Evolutionary conservation across 2,113 vertebrate species (phyloP).

Genomic region (Ptyas mucosa): DNA sequence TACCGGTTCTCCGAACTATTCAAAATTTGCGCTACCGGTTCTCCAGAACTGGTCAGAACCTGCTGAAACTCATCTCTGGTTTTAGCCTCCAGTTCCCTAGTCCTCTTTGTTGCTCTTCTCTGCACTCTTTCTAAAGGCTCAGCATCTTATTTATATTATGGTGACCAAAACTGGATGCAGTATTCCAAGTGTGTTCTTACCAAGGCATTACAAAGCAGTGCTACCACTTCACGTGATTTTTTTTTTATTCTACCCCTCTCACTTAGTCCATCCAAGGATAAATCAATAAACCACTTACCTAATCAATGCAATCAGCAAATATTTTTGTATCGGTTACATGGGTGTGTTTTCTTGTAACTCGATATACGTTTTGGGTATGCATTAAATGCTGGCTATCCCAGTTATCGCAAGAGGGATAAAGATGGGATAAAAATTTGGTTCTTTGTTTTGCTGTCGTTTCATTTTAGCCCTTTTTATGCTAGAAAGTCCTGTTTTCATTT

Average conservation of each 20-base stretch:
- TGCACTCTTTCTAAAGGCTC: background rate
- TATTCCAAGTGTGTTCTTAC: background rate
- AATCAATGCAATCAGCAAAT: background rate
- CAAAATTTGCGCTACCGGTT: too few relatives aligned
- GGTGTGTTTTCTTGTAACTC: background rate
- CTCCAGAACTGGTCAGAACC: too few relatives aligned
- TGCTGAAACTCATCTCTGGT: too few relatives aligned
- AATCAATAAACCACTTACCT: background rate
- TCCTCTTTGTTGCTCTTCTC: too few relatives aligned
- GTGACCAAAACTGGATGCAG: background rate
- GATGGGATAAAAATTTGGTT: background rate
- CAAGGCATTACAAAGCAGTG: background rate
- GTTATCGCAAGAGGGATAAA: background rate
- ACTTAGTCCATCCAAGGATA: background rate
- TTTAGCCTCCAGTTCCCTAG: too few relatives aligned
- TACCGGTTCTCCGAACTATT: too few relatives aligned
- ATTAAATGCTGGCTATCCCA: background rate
- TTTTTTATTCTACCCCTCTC: background rate
- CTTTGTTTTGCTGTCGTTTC: background rate
- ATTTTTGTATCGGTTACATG: background rate
- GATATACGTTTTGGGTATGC: background rate
- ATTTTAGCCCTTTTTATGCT: background rate
- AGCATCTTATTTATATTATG: background rate
- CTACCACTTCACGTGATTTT: background rate
- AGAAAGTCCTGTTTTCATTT: background rate